Percentiles rank a stretch among this genome's conserved stretches.
phyloP scores from a whole-genome alignment of 2,797 vertebrate species.

The Hybognathus amarus region DNA sequence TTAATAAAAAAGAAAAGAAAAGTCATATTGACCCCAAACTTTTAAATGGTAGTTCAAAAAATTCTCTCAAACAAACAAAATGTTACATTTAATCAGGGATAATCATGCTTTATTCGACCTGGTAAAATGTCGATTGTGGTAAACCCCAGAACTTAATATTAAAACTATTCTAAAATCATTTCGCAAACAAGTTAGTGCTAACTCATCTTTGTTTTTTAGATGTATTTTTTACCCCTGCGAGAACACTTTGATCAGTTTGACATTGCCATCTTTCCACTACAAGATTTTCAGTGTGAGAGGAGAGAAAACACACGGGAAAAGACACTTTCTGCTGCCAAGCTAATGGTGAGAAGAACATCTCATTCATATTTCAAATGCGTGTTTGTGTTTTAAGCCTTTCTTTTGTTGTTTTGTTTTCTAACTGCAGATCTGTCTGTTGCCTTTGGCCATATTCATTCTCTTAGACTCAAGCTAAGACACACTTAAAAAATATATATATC shows the following conservation, averaged over 20 bases:
- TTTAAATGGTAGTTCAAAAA: background rate
- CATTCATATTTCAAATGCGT: constrained; percentile 43
- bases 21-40: background rate
- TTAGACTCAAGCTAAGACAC: constrained; percentile 35
- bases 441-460: constrained; percentile 46
- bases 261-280: constrained; percentile 27
- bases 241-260: constrained; percentile 32
- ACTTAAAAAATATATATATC: constrained; percentile 8
- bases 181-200: background rate
- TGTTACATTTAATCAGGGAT: background rate
- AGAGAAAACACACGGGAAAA: constrained; percentile 32
- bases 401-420: constrained; percentile 40
- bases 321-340: constrained; percentile 21
- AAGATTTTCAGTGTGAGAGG: constrained; percentile 5
- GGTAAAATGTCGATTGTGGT: background rate
- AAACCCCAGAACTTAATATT: background rate
- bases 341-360: constrained; percentile 39
- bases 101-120: background rate
- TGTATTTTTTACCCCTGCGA: background rate
- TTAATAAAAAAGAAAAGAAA: background rate
- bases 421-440: constrained; percentile 43
- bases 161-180: background rate
- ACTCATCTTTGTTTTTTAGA: background rate
- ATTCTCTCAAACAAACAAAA: background rate
- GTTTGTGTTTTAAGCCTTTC: constrained; percentile 6